phyloP scores from a whole-genome alignment of 2,888 invertebrate genomes.

The Chrysolina haemoptera region DNA sequence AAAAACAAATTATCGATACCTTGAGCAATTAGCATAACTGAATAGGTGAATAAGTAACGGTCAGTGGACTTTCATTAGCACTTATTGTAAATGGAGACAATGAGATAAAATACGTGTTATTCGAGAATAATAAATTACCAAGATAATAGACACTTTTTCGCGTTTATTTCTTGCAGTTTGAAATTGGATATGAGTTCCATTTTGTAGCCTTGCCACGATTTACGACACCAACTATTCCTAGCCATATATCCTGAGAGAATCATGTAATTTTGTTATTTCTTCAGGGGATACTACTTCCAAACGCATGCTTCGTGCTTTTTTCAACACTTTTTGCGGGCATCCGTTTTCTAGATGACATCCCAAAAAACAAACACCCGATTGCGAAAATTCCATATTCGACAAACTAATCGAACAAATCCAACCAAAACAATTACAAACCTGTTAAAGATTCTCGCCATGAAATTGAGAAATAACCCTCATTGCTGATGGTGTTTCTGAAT shows the following conservation, averaged over 20 bases:
- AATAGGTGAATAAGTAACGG: conserved; percentile 25
- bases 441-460: background rate
- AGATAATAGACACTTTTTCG: conserved; percentile 13
- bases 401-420: conserved; percentile 26
- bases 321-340: conserved; percentile 64
- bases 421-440: conserved; percentile 9
- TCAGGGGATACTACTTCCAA: conserved; percentile 53
- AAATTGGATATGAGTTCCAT: background rate
- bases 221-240: background rate
- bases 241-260: background rate
- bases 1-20: conserved; percentile 30
- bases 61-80: conserved; percentile 19
- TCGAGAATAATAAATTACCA: conserved; percentile 28
- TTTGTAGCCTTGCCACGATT: background rate
- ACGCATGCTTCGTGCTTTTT: conserved; percentile 81
- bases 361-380: conserved; percentile 62
- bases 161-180: background rate
- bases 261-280: conserved; percentile 54
- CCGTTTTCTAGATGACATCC: conserved; percentile 57
- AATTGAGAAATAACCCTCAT: background rate
- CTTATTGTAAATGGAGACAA: conserved; percentile 6
- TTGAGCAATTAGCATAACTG: conserved; percentile 31
- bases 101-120: conserved; percentile 31
- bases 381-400: conserved; percentile 38
- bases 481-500: background rate